phyloP scores from a whole-genome alignment of 2,888 invertebrate species.

The Ischnura elegans region DNA sequence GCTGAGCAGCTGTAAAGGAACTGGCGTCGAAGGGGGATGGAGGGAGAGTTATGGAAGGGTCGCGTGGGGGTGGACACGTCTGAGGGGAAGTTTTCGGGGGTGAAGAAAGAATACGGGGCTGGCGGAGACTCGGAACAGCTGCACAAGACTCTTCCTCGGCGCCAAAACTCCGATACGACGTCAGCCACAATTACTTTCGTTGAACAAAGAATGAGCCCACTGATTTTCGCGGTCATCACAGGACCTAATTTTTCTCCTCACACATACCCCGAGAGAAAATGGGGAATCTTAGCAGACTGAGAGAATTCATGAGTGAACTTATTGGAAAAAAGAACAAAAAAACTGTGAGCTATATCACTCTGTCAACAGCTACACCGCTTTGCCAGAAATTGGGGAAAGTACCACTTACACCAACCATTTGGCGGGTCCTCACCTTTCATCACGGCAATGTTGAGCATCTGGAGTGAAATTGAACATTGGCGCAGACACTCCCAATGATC shows the following conservation, averaged over 20 bases:
- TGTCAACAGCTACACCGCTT: too few relatives aligned
- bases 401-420: too few relatives aligned
- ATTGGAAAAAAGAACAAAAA: neutral
- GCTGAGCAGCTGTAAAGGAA: neutral
- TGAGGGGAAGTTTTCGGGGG: neutral
- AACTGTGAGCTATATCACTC: too few relatives aligned
- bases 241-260: neutral
- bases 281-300: neutral
- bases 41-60: neutral
- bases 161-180: neutral
- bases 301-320: neutral
- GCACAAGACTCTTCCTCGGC: neutral
- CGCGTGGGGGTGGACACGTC: neutral
- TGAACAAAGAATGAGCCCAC: neutral
- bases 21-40: neutral
- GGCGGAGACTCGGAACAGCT: neutral
- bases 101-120: neutral
- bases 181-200: neutral
- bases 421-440: neutral
- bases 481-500: too few relatives aligned
- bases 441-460: neutral
- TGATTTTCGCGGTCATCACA: neutral
- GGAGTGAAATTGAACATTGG: neutral
- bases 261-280: neutral
- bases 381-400: too few relatives aligned